Base-by-base conservation (phyloP, 2,888 invertebrate genomes). In the Eulithis prunata region DNA sequence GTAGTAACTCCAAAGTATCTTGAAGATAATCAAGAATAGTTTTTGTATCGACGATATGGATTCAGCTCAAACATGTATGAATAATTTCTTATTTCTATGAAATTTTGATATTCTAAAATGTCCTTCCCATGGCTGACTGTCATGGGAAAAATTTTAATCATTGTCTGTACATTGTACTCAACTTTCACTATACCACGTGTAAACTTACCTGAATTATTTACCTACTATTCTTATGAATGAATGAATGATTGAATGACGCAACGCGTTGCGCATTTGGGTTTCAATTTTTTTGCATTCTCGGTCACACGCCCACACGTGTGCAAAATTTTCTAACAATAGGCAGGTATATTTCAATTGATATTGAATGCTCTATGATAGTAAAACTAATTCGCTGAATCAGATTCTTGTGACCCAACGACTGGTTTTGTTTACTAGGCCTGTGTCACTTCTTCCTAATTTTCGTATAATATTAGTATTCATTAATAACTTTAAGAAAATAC, bases 221-320 rank as follows among this genome's bases (percentile, higher is more conserved):
- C 76, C 49, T 57, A 28, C 49, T 5, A 47, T 13, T 41, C 41
- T 8, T 10, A 8, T 41, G 41, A 10, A 32, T 32, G 32, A 62
- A 64, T 71, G 75, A 76, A 78, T 75, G 64, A 21, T 21, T 21
- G 21, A 70, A 71, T 85, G 79, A 83, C 71, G 83, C 85, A 87
- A 89, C 75, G 73, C 74, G 71, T 76, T 85, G 87, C 79, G 78
- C 82, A 60, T 82, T 86, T 84, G 77, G 75, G 64, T 62, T 71
- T 60, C 73, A 54, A 71, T 74, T 80, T 80, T 84, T 77, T 72
- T 74, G 57, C 55, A 45, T 67, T 63, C 38, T 69, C 64, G 69
- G 71, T 89, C 90, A 83, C 90, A 91, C 87, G 84, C 88, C 85
- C 76, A 83, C 91, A 90, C 90, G 90, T 90, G 91, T 86, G 80